Percentiles rank a stretch among this genome's conserved stretches.
phyloP scores from a whole-genome alignment of 2,797 vertebrate species.

The Sandelia bainsii region DNA sequence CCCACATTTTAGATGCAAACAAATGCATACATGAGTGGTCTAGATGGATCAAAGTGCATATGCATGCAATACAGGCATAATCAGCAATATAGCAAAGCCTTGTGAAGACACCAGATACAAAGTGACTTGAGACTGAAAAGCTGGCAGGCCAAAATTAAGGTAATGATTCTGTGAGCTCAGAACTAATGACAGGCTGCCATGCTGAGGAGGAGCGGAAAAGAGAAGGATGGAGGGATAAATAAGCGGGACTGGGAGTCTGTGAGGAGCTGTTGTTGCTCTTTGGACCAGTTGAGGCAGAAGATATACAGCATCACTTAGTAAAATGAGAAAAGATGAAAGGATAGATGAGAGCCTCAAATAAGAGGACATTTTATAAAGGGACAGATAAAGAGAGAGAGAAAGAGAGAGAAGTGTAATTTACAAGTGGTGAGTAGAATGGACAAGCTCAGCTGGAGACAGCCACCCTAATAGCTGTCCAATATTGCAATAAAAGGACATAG shows the following conservation, averaged over 20 bases:
- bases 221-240: constrained; percentile 59
- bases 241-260: constrained; percentile 44
- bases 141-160: constrained; percentile 66
- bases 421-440: constrained; percentile 53
- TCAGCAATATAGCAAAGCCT: background rate
- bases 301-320: constrained; percentile 33
- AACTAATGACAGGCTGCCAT: constrained; percentile 74
- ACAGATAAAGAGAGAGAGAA: constrained; percentile 12
- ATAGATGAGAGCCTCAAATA: constrained; percentile 17
- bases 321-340: constrained; percentile 13
- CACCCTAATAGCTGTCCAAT: constrained; percentile 60
- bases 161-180: constrained; percentile 67
- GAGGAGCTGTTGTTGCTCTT: constrained; percentile 44
- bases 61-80: background rate
- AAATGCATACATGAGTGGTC: background rate
- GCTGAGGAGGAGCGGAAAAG: constrained; percentile 58
- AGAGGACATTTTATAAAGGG: constrained; percentile 31
- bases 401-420: constrained; percentile 33
- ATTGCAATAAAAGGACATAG: constrained; percentile 46
- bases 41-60: constrained; percentile 1
- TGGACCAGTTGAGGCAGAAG: constrained; percentile 54
- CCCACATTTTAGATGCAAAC: background rate
- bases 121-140: constrained; percentile 45
- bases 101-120: constrained; percentile 33
- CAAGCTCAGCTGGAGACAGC: constrained; percentile 63